These are phyloP conservation scores for Lasioglossum zephyrum DNA, from an alignment of 2,888 invertebrate species.

Conservation along the genomic window DNA sequence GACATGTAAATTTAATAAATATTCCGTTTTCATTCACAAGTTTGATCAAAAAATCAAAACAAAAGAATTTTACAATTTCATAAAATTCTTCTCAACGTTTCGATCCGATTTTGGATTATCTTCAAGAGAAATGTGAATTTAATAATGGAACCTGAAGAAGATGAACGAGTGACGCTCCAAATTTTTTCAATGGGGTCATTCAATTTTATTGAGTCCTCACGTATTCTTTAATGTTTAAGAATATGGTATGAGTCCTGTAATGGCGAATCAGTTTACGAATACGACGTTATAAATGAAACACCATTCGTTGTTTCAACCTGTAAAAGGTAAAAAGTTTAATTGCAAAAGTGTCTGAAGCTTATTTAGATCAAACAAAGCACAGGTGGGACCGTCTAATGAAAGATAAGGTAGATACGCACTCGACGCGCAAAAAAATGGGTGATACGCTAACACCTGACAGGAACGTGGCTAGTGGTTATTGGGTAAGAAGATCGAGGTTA, in stretches of 20 bases:
- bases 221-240: too few relatives aligned
- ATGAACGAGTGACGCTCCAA: too few relatives aligned
- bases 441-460: constrained; percentile 41
- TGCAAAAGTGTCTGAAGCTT: background rate
- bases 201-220: too few relatives aligned
- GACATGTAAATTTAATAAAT: background rate
- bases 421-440: background rate
- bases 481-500: constrained; percentile 40
- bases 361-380: background rate
- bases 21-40: too few relatives aligned
- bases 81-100: too few relatives aligned
- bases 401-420: background rate
- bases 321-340: background rate
- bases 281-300: background rate
- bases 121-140: background rate
- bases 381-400: background rate
- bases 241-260: too few relatives aligned
- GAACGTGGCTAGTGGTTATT: background rate
- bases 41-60: too few relatives aligned
- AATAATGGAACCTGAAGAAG: background rate
- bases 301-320: background rate
- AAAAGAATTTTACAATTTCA: too few relatives aligned
- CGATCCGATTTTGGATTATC: too few relatives aligned
- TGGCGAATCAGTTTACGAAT: too few relatives aligned
- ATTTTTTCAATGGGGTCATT: too few relatives aligned